These are phyloP conservation scores for Catharus fuscescens DNA, from an alignment of 2,113 vertebrate species.

Conservation along the genomic window DNA sequence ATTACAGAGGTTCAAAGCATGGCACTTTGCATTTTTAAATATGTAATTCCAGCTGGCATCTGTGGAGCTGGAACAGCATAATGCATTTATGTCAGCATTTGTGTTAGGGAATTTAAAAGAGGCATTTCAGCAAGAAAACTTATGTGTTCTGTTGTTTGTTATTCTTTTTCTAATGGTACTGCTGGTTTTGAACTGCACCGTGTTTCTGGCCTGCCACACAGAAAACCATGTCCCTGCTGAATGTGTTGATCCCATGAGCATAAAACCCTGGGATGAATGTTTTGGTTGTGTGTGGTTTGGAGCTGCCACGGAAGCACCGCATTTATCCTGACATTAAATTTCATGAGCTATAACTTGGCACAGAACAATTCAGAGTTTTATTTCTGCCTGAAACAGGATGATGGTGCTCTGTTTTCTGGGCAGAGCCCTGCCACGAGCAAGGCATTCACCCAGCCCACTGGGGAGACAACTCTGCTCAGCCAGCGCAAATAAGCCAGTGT, in stretches of 20 bases:
- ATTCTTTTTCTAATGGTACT: not conserved
- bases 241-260: not conserved
- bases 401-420: constrained; percentile 68
- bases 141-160: not conserved
- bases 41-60: constrained; percentile 37
- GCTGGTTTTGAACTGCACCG: not conserved
- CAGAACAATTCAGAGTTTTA: not conserved
- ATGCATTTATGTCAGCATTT: constrained; percentile 40
- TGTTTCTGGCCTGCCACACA: not conserved
- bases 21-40: constrained; percentile 52
- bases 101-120: constrained; percentile 38
- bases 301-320: not conserved
- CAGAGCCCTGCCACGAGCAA: constrained; percentile 48
- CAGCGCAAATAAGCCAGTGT: constrained; percentile 66
- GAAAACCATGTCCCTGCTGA: not conserved
- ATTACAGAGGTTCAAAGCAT: constrained; percentile 51
- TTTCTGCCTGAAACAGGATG: constrained; percentile 66
- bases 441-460: constrained; percentile 22
- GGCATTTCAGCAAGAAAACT: not conserved
- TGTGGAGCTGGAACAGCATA: not conserved
- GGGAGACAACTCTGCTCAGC: constrained; percentile 54
- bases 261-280: not conserved
- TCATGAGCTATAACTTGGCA: not conserved
- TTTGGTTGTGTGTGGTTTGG: not conserved
- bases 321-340: constrained; percentile 2